Conservation (phyloP, 2,888 invertebrate species). For the Empis livida region DNA sequence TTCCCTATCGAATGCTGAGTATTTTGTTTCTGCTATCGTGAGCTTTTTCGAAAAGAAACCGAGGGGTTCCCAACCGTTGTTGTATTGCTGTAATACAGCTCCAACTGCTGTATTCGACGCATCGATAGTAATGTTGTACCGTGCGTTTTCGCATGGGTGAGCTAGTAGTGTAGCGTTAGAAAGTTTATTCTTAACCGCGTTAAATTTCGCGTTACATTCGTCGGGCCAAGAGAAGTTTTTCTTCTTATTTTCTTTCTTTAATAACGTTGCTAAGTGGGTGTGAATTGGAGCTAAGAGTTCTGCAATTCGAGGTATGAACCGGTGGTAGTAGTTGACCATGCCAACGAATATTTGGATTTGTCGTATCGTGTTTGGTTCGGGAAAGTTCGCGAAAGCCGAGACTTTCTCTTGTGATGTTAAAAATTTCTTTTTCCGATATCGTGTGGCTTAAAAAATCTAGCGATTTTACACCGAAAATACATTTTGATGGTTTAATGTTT, state of each 20-base stretch:
- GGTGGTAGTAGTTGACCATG: neutral
- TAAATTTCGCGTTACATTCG: neutral
- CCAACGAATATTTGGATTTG: neutral
- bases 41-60: constrained; percentile 27
- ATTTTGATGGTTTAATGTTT: no score
- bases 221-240: constrained; percentile 1
- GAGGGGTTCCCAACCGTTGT: constrained; percentile 22
- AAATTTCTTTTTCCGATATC: no score
- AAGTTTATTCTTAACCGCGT: neutral
- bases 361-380: no score
- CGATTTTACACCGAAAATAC: no score
- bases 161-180: neutral
- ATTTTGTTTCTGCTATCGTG: constrained; percentile 20
- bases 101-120: constrained; percentile 5
- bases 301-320: constrained; percentile 1
- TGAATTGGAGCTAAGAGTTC: constrained; percentile 1
- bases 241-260: constrained; percentile 1
- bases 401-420: no score
- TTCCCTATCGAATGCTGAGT: constrained; percentile 27
- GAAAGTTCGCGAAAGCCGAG: no score
- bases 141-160: constrained; percentile 3
- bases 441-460: no score
- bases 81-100: constrained; percentile 18
- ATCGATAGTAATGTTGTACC: neutral
- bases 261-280: neutral